Conservation (phyloP, 2,797 vertebrate genomes). For the Pyrocephalus nanus region DNA sequence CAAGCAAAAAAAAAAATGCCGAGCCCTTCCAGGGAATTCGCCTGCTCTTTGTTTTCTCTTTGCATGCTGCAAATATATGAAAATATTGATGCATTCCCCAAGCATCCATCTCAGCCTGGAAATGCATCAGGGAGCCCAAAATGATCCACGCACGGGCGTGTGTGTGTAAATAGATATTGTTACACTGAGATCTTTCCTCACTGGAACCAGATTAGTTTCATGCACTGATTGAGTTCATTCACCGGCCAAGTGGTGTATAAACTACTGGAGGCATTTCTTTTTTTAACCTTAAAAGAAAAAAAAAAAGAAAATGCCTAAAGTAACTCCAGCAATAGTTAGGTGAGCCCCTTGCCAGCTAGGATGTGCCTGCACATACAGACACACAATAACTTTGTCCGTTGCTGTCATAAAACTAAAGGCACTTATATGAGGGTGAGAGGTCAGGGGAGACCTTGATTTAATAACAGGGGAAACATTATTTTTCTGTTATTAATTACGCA, state of each 20-base stretch:
- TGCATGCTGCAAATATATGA: background rate
- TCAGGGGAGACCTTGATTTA: slow-evolving; percentile 61
- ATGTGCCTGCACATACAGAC: background rate
- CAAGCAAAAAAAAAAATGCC: background rate
- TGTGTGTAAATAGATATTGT: background rate
- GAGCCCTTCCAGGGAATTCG: background rate
- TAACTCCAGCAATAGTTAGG: slow-evolving; percentile 23
- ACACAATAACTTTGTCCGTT: slow-evolving; percentile 36
- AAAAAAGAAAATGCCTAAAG: background rate
- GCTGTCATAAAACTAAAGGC: slow-evolving; percentile 74
- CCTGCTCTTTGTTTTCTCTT: slow-evolving; percentile 3
- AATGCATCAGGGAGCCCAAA: background rate
- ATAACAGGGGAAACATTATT: slow-evolving; percentile 69
- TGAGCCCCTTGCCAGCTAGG: background rate
- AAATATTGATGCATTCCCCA: background rate
- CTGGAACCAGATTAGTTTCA: slow-evolving; percentile 39
- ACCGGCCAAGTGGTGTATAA: slow-evolving; percentile 43
- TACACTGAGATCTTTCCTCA: background rate
- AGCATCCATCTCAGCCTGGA: background rate
- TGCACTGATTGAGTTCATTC: slow-evolving; percentile 65
- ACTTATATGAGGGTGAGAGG: slow-evolving; percentile 73
- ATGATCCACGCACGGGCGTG: accelerated
- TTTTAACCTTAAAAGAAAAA: background rate
- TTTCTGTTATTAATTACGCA: slow-evolving; percentile 80
- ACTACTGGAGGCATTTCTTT: background rate